Evolutionary conservation across 2,888 invertebrate species (phyloP).

Genomic region (Zygothrica quintamaculata): DNA sequence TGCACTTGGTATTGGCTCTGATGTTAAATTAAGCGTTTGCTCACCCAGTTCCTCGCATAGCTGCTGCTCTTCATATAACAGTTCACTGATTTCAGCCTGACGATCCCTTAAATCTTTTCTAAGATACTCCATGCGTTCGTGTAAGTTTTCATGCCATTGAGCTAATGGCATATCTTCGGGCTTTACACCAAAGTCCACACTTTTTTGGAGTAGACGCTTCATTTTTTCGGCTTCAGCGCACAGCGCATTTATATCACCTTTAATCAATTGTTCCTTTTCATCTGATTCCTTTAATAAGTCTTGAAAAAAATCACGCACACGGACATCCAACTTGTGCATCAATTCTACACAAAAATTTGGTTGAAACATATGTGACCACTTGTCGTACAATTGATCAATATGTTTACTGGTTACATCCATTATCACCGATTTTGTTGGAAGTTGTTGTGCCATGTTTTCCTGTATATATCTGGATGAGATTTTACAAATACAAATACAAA

Average conservation of each 20-base stretch:
- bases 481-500: background rate
- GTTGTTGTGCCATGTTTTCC: conserved; percentile 37
- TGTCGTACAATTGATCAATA: conserved; percentile 63
- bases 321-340: conserved; percentile 74
- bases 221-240: conserved; percentile 76
- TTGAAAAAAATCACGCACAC: conserved; percentile 86
- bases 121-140: conserved; percentile 86
- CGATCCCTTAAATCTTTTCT: conserved; percentile 86
- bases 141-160: conserved; percentile 87
- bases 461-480: too few species aligned
- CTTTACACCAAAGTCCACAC: conserved; percentile 63
- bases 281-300: conserved; percentile 88
- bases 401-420: conserved; percentile 68
- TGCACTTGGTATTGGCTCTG: conserved; percentile 86
- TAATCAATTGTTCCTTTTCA: conserved; percentile 85
- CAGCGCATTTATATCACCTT: conserved; percentile 85
- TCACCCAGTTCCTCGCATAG: conserved; percentile 83
- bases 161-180: conserved; percentile 82
- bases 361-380: conserved; percentile 82
- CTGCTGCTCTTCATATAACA: conserved; percentile 85
- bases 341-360: conserved; percentile 70
- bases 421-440: conserved; percentile 58
- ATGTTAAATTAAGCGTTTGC: conserved; percentile 70
- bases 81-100: conserved; percentile 83
- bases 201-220: conserved; percentile 75